Base-by-base conservation (phyloP, 2,797 vertebrate genomes). In the Alfaro cultratus region DNA sequence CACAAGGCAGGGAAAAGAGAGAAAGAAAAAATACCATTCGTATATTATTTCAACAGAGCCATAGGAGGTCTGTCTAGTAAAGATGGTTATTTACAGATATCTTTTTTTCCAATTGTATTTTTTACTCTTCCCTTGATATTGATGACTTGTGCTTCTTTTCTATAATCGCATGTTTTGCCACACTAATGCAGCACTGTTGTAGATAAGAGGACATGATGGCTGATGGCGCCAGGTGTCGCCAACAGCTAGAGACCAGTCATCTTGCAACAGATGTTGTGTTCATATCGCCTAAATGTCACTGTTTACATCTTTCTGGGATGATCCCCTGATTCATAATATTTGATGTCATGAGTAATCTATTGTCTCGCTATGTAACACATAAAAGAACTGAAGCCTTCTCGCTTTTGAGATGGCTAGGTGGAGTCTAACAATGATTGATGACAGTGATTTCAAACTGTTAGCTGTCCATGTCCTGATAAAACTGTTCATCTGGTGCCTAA, bases 81-180 rank as follows among this genome's bases (percentile, higher is more conserved):
- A 95, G 91, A 91, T 93, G 90, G 93, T 93, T 94, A 94, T 94
- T 95, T 95, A 92, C 93, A 91, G 89, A 93, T 93, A 89, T 92
- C 85, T 88, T 53, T 88, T 41, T 92, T 94, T 94, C 88, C 87
- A 93, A 89, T 93, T 93, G 89, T 91, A 91, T 94, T 95, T 94
- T 93, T 94, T 93, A 94, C 79, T 86, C 89, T 94, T 53, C 89
- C 92, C 92, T 92, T 90, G 88, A 89, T 92, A 94, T 91, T 91
- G 91, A 92, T 92, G 94, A 94, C 89, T 90, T 94, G 91, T 93
- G 92, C 91, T 93, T 95, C 93, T 94, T 94, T 95, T 94, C 92
- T 94, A 93, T 93, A 94, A 93, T 90, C 83, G 94, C 95, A 95
- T 95, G 95, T 95, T 93, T 94, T 94, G 91, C 91, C 93, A 94